phyloP scores from a whole-genome alignment of 2,888 invertebrate genomes.

The Augiades crinisus region DNA sequence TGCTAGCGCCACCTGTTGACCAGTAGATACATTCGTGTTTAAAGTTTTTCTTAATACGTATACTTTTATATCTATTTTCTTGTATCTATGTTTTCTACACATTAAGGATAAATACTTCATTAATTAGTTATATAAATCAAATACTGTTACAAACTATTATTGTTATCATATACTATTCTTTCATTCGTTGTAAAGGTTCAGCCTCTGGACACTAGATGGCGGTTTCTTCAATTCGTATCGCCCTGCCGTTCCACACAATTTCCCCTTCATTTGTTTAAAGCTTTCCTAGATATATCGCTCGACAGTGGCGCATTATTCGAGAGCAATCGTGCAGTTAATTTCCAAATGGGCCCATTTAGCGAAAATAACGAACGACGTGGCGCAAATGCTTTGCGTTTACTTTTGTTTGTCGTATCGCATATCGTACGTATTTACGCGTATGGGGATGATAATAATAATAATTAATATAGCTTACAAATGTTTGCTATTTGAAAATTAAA shows the following conservation, averaged over 20 bases:
- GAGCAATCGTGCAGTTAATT: slow-evolving; percentile 75
- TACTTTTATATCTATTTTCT: too few relatives aligned
- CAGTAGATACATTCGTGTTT: background rate
- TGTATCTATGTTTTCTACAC: too few relatives aligned
- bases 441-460: too few relatives aligned
- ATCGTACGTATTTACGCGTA: slow-evolving; percentile 42
- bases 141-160: too few relatives aligned
- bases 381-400: slow-evolving; percentile 44
- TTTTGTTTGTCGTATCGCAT: slow-evolving; percentile 53
- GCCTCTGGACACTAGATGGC: slow-evolving; percentile 52
- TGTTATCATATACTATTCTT: background rate
- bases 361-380: slow-evolving; percentile 62
- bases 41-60: too few relatives aligned
- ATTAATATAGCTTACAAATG: slow-evolving; percentile 38
- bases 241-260: slow-evolving; percentile 10
- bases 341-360: slow-evolving; percentile 72
- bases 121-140: too few relatives aligned
- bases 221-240: slow-evolving; percentile 25
- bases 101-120: too few relatives aligned
- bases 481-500: background rate
- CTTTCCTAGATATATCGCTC: slow-evolving; percentile 50
- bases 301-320: slow-evolving; percentile 59
- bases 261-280: slow-evolving; percentile 46
- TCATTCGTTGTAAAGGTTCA: slow-evolving; percentile 30
- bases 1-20: slow-evolving; percentile 19